A percentile compares a stretch with the other conserved stretches of the same genome.
These are phyloP conservation scores for Hystrix brachyura DNA, from an alignment of 2,113 vertebrate species.

Conservation along the genomic window DNA sequence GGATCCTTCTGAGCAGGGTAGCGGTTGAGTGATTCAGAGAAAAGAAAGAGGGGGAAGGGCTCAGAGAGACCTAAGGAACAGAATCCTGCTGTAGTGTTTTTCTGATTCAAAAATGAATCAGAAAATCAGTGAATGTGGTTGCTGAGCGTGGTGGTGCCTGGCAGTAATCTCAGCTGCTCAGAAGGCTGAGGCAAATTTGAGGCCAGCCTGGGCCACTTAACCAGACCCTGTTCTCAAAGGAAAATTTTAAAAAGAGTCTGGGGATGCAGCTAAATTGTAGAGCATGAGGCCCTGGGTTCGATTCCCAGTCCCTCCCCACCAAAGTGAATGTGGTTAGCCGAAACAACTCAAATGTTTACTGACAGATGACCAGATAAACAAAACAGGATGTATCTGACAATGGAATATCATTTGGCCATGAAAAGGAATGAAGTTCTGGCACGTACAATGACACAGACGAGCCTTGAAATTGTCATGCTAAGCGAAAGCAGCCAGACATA, in stretches of 20 bases:
- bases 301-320: not conserved
- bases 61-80: not conserved
- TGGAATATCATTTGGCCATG: not conserved
- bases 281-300: not conserved
- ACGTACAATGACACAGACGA: not conserved
- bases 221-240: not conserved
- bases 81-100: not conserved
- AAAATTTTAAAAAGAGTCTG: not conserved
- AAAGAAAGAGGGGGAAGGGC: not conserved
- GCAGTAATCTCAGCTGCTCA: not conserved
- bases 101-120: not conserved
- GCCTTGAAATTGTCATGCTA: not conserved
- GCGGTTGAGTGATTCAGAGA: not conserved
- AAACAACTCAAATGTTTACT: not conserved
- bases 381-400: not conserved
- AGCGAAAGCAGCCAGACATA: not conserved
- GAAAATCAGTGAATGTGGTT: not conserved
- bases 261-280: not conserved
- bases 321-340: not conserved
- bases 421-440: slow-evolving; percentile 1
- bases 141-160: not conserved
- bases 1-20: not conserved
- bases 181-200: not conserved
- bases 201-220: not conserved
- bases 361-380: not conserved